Percentiles rank a stretch among this genome's conserved stretches.
Evolutionary conservation across 2,797 vertebrate species (phyloP).

Genomic region (Lycodopsis pacificus): DNA sequence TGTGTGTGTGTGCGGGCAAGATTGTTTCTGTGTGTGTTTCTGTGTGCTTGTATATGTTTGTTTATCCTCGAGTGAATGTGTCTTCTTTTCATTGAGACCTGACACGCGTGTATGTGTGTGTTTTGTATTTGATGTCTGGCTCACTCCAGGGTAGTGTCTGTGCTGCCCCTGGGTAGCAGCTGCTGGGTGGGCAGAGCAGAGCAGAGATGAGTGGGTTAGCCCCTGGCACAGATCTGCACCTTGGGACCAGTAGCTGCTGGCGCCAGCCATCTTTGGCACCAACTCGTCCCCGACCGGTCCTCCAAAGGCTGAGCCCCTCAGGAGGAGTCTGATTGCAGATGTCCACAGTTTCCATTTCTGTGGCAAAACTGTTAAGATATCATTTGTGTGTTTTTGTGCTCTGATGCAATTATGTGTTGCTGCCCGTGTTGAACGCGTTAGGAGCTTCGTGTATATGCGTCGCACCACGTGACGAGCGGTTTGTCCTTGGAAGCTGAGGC

Average conservation of each 20-base stretch:
- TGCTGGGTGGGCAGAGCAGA: conserved; percentile 70
- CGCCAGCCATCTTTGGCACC: conserved; percentile 74
- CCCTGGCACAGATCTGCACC: conserved; percentile 73
- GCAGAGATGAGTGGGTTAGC: conserved; percentile 70
- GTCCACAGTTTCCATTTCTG: conserved; percentile 35
- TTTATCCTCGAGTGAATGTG: conserved; percentile 4
- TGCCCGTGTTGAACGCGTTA: conserved; percentile 34
- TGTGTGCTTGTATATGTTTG: background rate
- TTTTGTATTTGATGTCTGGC: conserved; percentile 53
- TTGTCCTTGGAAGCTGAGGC: conserved; percentile 69
- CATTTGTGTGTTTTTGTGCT: conserved; percentile 28
- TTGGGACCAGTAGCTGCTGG: conserved; percentile 73
- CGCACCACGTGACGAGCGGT: conserved; percentile 31
- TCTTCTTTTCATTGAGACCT: conserved; percentile 20
- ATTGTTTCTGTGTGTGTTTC: conserved; percentile 22
- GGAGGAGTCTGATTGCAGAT: conserved; percentile 44
- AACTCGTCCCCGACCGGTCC: conserved; percentile 43
- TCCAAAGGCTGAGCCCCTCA: conserved; percentile 53
- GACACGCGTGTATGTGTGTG: conserved; percentile 30
- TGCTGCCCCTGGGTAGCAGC: conserved; percentile 67
- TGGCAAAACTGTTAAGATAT: conserved; percentile 25
- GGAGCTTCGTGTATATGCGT: conserved; percentile 30
- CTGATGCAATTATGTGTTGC: conserved; percentile 33
- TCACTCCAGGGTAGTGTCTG: conserved; percentile 47
- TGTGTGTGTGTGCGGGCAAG: background rate